Evolutionary conservation across 2,797 vertebrate genomes (phyloP), one percentile per base, ranked within the genome.

Genomic region (Podarcis lilfordi): DNA sequence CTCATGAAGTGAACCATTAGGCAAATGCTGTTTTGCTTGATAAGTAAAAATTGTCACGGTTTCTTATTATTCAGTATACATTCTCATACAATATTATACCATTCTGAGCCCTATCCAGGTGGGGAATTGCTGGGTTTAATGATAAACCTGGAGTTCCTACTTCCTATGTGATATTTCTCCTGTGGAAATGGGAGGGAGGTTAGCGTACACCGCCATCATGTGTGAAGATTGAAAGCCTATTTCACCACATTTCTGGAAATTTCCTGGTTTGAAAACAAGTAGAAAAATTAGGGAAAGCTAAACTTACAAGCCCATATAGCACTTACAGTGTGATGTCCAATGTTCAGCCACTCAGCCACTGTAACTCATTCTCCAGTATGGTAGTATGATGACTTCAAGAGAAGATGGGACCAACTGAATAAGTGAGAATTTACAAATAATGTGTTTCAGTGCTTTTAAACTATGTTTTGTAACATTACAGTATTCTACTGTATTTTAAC

Each of bases 401-500:
- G 64, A 82, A 35, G 40, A 29, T 45, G 75, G 59, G 7, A 76
- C 95, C 86, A 90, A 35, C 90, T n/a, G 92, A 66, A 76, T 92
- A 94, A 94, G 9, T 86, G 4, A 86, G 74, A 91, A 92, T 40
- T 93, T 37, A 89, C 94, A 94, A 94, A 55, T 55, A 95, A 89
- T 86, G 88, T 92, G 80, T 88, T 89, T 40, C 45, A 86, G 78
- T 43, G 79, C 59, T 80, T 80, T 80, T 25, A 23, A 35, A 68
- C 32, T 23, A 81, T 35, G 61, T 23, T 64, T 64, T 64, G 61
- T 64, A 64, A 64, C 21, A 23, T 23, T 23, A 23, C 19, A 23
- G 29, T 8, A 68, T 69, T 82, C 37, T 13, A 7, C 27, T 29
- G 15, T 23, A 27, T 2, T 69, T 82, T 35, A 82, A 82, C 11